These are phyloP conservation scores for Leptopterna dolabrata DNA, from an alignment of 2,888 invertebrate genomes.

Conservation along the genomic window DNA sequence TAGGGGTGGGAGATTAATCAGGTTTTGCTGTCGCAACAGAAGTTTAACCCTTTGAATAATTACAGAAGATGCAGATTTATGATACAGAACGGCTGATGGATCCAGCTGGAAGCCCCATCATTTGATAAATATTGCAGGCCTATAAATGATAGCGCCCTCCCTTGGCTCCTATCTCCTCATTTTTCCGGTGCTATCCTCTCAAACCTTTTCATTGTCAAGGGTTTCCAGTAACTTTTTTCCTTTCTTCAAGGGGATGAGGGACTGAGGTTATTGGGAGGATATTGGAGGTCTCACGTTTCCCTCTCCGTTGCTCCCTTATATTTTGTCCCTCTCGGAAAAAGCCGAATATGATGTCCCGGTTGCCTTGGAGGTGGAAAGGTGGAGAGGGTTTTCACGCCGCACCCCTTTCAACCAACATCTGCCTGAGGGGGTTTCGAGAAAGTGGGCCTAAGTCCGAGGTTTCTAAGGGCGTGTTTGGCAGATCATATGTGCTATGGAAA, in stretches of 20 bases:
- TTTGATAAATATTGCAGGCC: background rate
- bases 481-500: too few relatives aligned
- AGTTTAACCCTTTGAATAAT: conserved; percentile 22
- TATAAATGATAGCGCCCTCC: background rate
- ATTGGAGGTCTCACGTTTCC: background rate
- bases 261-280: background rate
- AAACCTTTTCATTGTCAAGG: background rate
- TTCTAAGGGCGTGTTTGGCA: too few relatives aligned
- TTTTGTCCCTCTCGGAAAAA: too few relatives aligned
- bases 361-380: too few relatives aligned
- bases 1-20: background rate
- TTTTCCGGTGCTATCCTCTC: background rate
- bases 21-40: background rate
- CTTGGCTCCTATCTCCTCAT: background rate
- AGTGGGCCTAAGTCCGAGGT: too few relatives aligned
- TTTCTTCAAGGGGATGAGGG: background rate
- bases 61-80: conserved; percentile 39
- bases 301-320: background rate
- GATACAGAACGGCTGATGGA: conserved; percentile 4
- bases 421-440: too few relatives aligned
- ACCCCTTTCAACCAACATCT: too few relatives aligned
- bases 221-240: background rate
- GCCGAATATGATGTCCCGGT: too few relatives aligned
- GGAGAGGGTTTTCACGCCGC: too few relatives aligned
- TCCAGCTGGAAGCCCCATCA: background rate